Base-by-base conservation (phyloP, 2,888 invertebrate genomes). In the Drosophila kuntzei region DNA sequence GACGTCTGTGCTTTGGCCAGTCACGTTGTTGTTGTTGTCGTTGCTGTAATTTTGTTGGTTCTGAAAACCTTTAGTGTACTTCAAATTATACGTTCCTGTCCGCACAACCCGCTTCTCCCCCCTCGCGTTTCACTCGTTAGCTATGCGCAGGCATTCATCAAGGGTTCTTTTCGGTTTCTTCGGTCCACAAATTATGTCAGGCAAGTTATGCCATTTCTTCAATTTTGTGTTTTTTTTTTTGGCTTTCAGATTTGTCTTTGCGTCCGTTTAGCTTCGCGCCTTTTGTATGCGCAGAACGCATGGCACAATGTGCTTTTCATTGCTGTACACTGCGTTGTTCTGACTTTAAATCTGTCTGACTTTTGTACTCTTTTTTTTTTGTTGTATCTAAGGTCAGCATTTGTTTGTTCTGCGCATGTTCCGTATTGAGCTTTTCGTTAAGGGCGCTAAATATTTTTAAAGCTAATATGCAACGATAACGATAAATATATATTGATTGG, bases 141-240 rank as follows among this genome's bases (percentile, higher is more conserved):
- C 59, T 64, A 70, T 62, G 76, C 71, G 60, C 50, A 76, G 71
- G 80, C 77, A 85, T 79, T 87, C 75, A 81, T 87, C 79, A 77
- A 85, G 86, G 74, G 80, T 66, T 71, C 36, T 57, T 80, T 50
- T 49, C 18, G 9, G 18, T 36, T n/a, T n/a, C 7, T 39, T 60
- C 18, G 60, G 43, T 57, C 16, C 67, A 36, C 63, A 65, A 76
- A 76, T 71, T 74, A 62, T 81, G 72, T 54, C 62, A 54, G 63
- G 55, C 64, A 46, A 50, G 58, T 63, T 69, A 47, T 63, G 55
- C 57, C 66, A 58, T 57, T 41, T 50, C 77, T 22, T 47, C 3
- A 25, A 41, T 32, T 43, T 29, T 43, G 12, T 16, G 6, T 14
- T n/a, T 14, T 20, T 39, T 9, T 41, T 64, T 63, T 57, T 27